Percentiles rank a stretch among this genome's conserved stretches.
Conservation (phyloP, 2,888 invertebrate species). For the Noctuana brunneofusca region DNA sequence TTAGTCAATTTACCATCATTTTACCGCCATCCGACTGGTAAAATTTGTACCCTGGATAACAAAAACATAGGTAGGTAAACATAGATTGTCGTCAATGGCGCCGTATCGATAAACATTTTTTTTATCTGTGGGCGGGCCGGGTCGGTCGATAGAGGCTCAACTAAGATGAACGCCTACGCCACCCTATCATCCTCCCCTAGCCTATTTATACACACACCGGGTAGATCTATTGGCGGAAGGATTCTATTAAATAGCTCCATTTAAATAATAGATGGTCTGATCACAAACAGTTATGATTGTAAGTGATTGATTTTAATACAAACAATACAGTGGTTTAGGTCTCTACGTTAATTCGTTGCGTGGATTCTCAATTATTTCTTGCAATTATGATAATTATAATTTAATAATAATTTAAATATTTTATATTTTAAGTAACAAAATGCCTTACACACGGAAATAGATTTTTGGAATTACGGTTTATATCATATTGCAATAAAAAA, state of each 20-base stretch:
- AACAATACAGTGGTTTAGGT: no score
- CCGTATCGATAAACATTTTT: constrained; percentile 47
- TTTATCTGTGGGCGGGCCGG: constrained; percentile 52
- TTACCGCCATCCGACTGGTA: neutral
- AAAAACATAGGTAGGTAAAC: constrained; percentile 12
- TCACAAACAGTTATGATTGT: neutral
- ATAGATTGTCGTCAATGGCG: constrained; percentile 29
- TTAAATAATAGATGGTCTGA: neutral
- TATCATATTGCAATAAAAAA: no score
- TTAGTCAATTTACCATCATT: neutral
- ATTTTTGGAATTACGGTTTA: no score
- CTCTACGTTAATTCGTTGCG: no score
- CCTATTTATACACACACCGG: constrained; percentile 44
- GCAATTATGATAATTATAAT: no score
- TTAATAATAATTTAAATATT: no score
- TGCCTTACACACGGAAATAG: no score
- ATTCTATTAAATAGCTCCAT: neutral
- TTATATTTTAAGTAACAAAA: no score
- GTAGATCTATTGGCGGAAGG: neutral
- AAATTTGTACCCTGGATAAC: constrained; percentile 20
- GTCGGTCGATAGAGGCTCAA: constrained; percentile 65
- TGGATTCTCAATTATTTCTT: no score
- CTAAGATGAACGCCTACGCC: constrained; percentile 58
- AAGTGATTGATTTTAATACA: no score
- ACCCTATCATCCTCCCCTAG: constrained; percentile 53